Percentiles rank a stretch among this genome's conserved stretches.
phyloP scores from a whole-genome alignment of 1,140 invertebrate species.

The Microplitis mediator region DNA sequence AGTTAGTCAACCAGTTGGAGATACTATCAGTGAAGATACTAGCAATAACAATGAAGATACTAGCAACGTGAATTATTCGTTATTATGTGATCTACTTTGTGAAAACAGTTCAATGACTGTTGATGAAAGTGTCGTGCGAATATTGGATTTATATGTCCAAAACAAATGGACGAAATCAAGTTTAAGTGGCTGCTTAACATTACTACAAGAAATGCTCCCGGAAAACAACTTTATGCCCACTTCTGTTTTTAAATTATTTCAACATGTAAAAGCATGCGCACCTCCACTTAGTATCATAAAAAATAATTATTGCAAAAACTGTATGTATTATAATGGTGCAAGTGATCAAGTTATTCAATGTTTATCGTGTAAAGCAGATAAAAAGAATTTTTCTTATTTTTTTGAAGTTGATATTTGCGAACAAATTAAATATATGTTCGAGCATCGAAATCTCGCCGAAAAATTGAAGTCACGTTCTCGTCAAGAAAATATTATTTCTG shows the following conservation, averaged over 20 bases:
- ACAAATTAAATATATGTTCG: conserved; percentile 27
- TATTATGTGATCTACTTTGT: background rate
- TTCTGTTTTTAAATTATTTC: conserved; percentile 24
- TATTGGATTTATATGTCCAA: conserved; percentile 29
- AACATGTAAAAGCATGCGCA: conserved; percentile 21
- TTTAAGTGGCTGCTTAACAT: conserved; percentile 12
- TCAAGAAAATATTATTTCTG: conserved; percentile 12
- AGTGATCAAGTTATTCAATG: conserved; percentile 13
- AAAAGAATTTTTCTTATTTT: no score
- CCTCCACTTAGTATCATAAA: conserved; percentile 20
- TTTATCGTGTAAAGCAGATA: background rate
- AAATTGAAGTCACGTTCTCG: conserved; percentile 8
- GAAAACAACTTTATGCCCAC: conserved; percentile 27
- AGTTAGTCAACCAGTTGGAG: background rate
- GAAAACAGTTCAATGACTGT: conserved; percentile 7
- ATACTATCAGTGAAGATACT: background rate
- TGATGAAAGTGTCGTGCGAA: conserved; percentile 19
- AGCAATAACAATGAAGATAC: background rate
- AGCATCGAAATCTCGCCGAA: conserved; percentile 19
- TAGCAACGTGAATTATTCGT: background rate
- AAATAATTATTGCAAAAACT: conserved; percentile 31
- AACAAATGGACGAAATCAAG: conserved; percentile 26
- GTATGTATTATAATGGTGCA: conserved; percentile 7
- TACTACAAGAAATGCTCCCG: conserved; percentile 24
- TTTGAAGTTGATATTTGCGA: conserved; percentile 1